Percentiles rank a stretch among this genome's conserved stretches.
Evolutionary conservation across 30 jellyfish, hydroid and myxozoan genomes (phyloP).

Genomic region (Hydra vulgaris): DNA sequence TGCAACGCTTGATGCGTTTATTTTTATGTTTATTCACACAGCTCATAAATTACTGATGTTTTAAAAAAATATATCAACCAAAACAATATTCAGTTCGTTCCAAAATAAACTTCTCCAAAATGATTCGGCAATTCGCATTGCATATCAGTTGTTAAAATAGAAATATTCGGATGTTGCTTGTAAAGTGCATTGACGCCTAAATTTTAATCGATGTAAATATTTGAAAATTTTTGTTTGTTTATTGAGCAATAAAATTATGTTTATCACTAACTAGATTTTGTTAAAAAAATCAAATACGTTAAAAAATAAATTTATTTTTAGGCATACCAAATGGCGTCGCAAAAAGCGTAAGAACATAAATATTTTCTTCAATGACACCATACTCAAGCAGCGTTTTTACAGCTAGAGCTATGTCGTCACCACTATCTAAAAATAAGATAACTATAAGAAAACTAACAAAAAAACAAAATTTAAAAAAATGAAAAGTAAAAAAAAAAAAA

Average conservation of each 20-base stretch:
- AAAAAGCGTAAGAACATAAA: conserved; percentile 65
- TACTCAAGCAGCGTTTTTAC: conserved; percentile 67
- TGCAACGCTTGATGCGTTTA: too few relatives aligned
- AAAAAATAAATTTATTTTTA: too few relatives aligned
- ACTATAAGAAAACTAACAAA: neutral
- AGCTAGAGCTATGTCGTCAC: conserved; percentile 62
- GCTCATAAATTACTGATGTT: too few relatives aligned
- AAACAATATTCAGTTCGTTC: conserved; percentile 45
- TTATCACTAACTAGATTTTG: too few relatives aligned
- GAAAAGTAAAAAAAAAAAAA: too few relatives aligned
- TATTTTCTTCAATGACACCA: conserved; percentile 78
- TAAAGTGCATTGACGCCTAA: conserved; percentile 54
- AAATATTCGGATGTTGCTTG: conserved; percentile 51
- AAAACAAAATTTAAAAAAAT: too few relatives aligned
- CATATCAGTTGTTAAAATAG: conserved; percentile 69
- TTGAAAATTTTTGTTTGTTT: too few relatives aligned
- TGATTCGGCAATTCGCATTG: conserved; percentile 73
- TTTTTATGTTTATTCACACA: too few relatives aligned
- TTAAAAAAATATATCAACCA: neutral
- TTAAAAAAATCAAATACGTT: too few relatives aligned
- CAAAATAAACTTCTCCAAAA: conserved; percentile 80
- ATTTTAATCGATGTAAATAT: neutral
- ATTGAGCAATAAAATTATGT: too few relatives aligned
- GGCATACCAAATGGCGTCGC: conserved; percentile 70
- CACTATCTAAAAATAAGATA: conserved; percentile 49